Evolutionary conservation across 2,888 invertebrate genomes (phyloP), one percentile per base, ranked within the genome.

Genomic region (Epistrophella euchroma): DNA sequence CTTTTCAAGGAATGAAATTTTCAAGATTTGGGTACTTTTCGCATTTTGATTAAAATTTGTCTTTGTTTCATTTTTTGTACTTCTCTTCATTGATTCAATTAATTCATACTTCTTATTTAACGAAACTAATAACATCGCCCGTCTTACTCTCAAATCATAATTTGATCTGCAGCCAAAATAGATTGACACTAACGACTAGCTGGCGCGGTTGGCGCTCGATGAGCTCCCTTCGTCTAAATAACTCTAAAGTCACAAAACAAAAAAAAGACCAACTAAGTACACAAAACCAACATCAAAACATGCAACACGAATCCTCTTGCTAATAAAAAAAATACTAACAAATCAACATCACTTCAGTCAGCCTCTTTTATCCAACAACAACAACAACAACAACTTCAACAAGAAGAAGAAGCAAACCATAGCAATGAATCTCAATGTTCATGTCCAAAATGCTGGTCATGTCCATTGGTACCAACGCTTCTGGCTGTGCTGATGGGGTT

Each of bases 351-450:
- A 71, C 70, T 78, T 32, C 25, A 60, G 73, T 22, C 43, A 74
- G 62, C 62, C 60, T 45, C 68, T 13, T 13, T 10, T 35, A 35
- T 56, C 47, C 19, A 35, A 2, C 13, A 28, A 28, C 28, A 28
- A 40, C 15, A 60, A 43, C 6, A 45, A 7, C 32, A 35, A 37
- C 37, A 37, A 40, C 40, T 15, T 0, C 15, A 40, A 17, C 52
- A 70, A 32, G 64, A 70, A 37, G 60, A 40, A 60, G 22, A 60
- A 60, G 22, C 40, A 40, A 60, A 50, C 56, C 71, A 52, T 37
- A 55, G 82, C 86, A 74, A 82, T 86, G 86, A 86, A 86, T 82
- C 86, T 77, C 73, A 86, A 86, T 86, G 86, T 82, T 86, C 86
- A 86, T 86, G 86, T 86, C 86, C 73, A 52, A 82, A 86, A 82